Conservation (phyloP, 2,888 invertebrate species). For the Eristalinus aeneus region DNA sequence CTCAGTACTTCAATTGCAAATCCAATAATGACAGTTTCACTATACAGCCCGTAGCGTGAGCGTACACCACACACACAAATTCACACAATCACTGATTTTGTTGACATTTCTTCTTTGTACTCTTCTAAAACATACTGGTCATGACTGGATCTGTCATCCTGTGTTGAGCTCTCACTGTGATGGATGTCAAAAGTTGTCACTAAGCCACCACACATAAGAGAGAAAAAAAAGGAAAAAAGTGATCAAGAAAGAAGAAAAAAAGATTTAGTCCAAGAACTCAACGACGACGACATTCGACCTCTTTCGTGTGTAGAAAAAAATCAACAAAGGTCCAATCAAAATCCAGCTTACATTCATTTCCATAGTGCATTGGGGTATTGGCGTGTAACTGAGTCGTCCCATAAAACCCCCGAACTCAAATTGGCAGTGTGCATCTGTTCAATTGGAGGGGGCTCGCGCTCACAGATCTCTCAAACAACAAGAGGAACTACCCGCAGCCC, state of each 20-base stretch:
- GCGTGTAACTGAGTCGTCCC: neutral
- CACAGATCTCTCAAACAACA: constrained; percentile 53
- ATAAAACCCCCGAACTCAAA: neutral
- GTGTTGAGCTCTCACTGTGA: constrained; percentile 41
- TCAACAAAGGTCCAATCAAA: constrained; percentile 51
- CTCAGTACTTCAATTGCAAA: neutral
- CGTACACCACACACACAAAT: neutral
- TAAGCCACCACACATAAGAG: constrained; percentile 51
- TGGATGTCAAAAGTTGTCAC: constrained; percentile 58
- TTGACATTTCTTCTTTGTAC: constrained; percentile 43
- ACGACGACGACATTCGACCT: constrained; percentile 66
- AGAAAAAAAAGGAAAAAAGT: neutral
- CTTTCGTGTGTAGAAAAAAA: constrained; percentile 57
- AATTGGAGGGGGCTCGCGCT: constrained; percentile 45
- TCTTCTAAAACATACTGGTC: neutral
- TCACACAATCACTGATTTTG: constrained; percentile 8
- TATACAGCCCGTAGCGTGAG: neutral
- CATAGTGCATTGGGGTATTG: neutral
- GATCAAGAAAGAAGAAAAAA: constrained; percentile 9
- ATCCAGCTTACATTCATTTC: constrained; percentile 6
- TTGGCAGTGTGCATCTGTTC: neutral
- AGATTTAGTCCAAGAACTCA: constrained; percentile 61
- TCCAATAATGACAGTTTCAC: neutral
- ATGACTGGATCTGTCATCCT: constrained; percentile 33
- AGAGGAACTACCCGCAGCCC: constrained; percentile 3